Conservation (phyloP, 2,888 invertebrate species). For the Agrotis segetum region DNA sequence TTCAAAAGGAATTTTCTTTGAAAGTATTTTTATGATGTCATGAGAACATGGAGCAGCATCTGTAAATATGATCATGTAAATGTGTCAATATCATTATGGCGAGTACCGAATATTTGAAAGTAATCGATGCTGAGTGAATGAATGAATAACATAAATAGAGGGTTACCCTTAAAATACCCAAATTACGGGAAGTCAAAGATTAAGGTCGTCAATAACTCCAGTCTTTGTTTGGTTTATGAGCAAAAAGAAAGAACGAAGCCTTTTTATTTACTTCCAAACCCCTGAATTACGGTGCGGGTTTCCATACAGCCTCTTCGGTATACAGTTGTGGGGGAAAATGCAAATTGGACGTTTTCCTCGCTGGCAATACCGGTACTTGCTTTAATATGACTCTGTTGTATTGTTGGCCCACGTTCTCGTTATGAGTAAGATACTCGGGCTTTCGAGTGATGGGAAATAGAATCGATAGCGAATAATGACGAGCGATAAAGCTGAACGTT, state of each 20-base stretch:
- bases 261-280: slow-evolving; percentile 39
- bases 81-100: too few relatives aligned
- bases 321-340: slow-evolving; percentile 47
- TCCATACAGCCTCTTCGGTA: slow-evolving; percentile 25
- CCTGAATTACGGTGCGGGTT: slow-evolving; percentile 37
- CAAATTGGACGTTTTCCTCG: slow-evolving; percentile 48
- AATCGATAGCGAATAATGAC: slow-evolving; percentile 36
- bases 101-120: not conserved
- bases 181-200: slow-evolving; percentile 28
- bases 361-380: slow-evolving; percentile 35
- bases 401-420: slow-evolving; percentile 26
- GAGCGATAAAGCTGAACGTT: slow-evolving; percentile 19
- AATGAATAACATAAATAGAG: not conserved
- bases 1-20: not conserved
- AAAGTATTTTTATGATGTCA: not conserved
- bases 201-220: slow-evolving; percentile 6
- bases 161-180: slow-evolving; percentile 1
- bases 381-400: slow-evolving; percentile 41
- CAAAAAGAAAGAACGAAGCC: slow-evolving; percentile 19
- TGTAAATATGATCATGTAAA: not conserved
- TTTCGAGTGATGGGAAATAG: slow-evolving; percentile 1
- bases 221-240: slow-evolving; percentile 20
- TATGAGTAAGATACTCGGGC: slow-evolving; percentile 21
- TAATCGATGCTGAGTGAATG: not conserved
- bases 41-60: not conserved